A percentile compares a stretch with the other conserved stretches of the same genome.
phyloP scores from a whole-genome alignment of 2,113 vertebrate species.

The Globicephala melas region DNA sequence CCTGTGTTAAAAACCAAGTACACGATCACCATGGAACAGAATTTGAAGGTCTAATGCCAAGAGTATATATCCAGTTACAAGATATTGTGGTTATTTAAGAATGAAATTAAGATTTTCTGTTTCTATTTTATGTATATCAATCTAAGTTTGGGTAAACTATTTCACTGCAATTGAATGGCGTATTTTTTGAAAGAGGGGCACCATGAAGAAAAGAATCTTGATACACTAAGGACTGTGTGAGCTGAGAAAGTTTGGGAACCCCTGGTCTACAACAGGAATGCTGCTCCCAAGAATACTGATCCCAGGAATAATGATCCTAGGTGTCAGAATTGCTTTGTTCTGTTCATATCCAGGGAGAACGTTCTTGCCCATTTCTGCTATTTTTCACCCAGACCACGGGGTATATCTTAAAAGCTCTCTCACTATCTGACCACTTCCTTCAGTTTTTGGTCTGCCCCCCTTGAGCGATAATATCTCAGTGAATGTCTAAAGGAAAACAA shows the following conservation, averaged over 20 bases:
- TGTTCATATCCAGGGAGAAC: not conserved
- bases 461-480: not conserved
- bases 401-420: not conserved
- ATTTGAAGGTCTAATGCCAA: not conserved
- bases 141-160: not conserved
- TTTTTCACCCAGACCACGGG: not conserved
- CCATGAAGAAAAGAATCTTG: not conserved
- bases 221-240: not conserved
- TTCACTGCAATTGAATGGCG: not conserved
- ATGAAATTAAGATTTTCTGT: not conserved
- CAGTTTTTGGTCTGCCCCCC: not conserved
- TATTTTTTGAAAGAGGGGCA: not conserved
- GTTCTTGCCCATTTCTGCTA: not conserved
- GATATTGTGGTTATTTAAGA: not conserved
- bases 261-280: not conserved
- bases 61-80: not conserved
- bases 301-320: fast-evolving
- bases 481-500: not conserved
- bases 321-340: not conserved
- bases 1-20: not conserved
- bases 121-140: not conserved
- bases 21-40: not conserved
- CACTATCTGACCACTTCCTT: not conserved
- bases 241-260: not conserved
- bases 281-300: too few relatives aligned